These are phyloP conservation scores for Harmothoe impar DNA, from an alignment of 2,888 invertebrate species.

Conservation along the genomic window DNA sequence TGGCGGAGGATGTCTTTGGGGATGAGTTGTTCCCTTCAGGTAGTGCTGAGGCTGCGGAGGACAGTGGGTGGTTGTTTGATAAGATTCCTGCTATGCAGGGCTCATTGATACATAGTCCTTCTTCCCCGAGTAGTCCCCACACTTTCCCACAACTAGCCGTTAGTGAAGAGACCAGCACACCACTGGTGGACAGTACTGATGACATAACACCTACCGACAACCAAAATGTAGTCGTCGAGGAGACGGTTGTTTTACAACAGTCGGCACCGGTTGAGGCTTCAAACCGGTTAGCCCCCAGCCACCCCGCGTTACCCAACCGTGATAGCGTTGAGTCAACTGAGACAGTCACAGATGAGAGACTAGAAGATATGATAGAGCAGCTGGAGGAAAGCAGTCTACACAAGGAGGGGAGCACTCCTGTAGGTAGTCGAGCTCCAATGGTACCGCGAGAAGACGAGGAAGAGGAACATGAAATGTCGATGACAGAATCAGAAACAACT, in stretches of 20 bases:
- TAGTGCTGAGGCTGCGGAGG: neutral
- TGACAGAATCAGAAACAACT: neutral
- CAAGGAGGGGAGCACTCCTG: neutral
- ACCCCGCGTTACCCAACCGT: neutral
- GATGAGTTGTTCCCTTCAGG: neutral
- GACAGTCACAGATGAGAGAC: conserved; percentile 12
- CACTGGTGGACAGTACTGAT: neutral
- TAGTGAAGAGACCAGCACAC: neutral
- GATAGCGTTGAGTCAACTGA: conserved; percentile 45
- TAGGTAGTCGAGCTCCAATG: neutral
- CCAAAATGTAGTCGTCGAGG: neutral
- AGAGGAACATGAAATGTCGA: conserved; percentile 13
- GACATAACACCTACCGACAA: neutral
- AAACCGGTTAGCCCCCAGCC: neutral
- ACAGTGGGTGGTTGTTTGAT: conserved; percentile 55
- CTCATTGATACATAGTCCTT: conserved; percentile 44
- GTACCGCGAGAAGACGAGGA: neutral
- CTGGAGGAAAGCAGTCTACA: neutral
- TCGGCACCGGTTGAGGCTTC: neutral
- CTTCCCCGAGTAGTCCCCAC: conserved; percentile 39
- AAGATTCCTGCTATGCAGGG: conserved; percentile 57
- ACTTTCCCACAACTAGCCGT: neutral
- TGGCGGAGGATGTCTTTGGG: neutral
- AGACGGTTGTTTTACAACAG: neutral
- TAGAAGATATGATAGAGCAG: neutral